These are phyloP conservation scores for Morpho deidamia DNA, from an alignment of 2,888 invertebrate species.

Conservation along the genomic window DNA sequence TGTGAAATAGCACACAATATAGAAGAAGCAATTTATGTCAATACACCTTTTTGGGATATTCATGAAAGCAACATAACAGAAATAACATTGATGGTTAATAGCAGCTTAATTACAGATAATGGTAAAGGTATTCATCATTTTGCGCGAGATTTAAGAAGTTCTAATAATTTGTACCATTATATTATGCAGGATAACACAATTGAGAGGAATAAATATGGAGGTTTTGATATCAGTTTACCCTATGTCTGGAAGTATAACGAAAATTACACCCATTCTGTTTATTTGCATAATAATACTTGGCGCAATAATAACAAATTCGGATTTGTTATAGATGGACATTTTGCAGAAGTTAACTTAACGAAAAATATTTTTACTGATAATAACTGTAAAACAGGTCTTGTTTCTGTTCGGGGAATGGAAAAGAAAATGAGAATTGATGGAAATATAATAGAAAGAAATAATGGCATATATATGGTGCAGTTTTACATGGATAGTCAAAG, in stretches of 20 bases:
- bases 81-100: slow-evolving; percentile 93
- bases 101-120: slow-evolving; percentile 91
- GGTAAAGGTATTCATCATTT: slow-evolving; percentile 92
- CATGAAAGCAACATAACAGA: slow-evolving; percentile 92
- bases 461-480: slow-evolving; percentile 90
- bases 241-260: slow-evolving; percentile 97
- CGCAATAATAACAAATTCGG: slow-evolving; percentile 90
- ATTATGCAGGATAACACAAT: slow-evolving; percentile 91
- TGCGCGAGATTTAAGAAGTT: slow-evolving; percentile 94
- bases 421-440: slow-evolving; percentile 91
- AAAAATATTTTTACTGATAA: slow-evolving; percentile 92
- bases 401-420: slow-evolving; percentile 96
- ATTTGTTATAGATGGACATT: slow-evolving; percentile 94
- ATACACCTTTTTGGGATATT: slow-evolving; percentile 92
- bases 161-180: slow-evolving; percentile 98
- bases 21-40: slow-evolving; percentile 88
- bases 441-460: slow-evolving; percentile 89
- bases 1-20: slow-evolving; percentile 89
- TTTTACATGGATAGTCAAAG: slow-evolving; percentile 95
- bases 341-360: slow-evolving; percentile 91
- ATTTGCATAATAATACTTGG: slow-evolving; percentile 92
- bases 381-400: slow-evolving; percentile 86
- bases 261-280: slow-evolving; percentile 94
- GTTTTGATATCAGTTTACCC: slow-evolving; percentile 92
- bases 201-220: slow-evolving; percentile 90